Percentiles rank a stretch among this genome's conserved stretches.
These are phyloP conservation scores for Drosophila borborema DNA, from an alignment of 2,888 invertebrate species.

Conservation along the genomic window DNA sequence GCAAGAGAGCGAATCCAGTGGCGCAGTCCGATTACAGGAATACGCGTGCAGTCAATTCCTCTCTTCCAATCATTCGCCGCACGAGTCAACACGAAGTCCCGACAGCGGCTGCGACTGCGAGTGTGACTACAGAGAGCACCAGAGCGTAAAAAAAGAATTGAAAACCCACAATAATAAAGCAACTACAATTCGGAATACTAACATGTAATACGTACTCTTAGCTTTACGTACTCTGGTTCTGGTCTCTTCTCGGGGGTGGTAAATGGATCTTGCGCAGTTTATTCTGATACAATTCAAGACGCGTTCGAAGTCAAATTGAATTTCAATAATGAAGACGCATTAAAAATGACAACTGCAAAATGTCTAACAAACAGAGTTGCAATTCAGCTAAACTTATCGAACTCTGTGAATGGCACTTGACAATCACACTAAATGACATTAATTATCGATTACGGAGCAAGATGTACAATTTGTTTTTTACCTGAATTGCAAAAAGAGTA, in stretches of 20 bases:
- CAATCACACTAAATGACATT: neutral
- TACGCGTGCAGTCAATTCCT: slow-evolving; percentile 3
- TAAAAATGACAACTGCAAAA: neutral
- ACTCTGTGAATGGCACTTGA: neutral
- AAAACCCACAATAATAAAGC: neutral
- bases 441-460: neutral
- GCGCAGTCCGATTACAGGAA: slow-evolving; percentile 25
- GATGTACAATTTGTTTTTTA: neutral
- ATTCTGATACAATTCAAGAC: neutral
- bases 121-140: neutral
- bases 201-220: slow-evolving; percentile 4
- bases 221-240: neutral
- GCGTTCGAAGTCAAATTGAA: neutral
- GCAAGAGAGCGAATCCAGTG: slow-evolving; percentile 25
- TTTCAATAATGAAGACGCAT: slow-evolving; percentile 8
- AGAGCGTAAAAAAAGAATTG: slow-evolving; percentile 1
- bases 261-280: slow-evolving; percentile 26
- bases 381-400: slow-evolving; percentile 4
- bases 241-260: slow-evolving; percentile 7
- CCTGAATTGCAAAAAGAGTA: neutral
- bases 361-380: neutral
- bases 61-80: slow-evolving; percentile 8
- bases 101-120: neutral
- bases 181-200: neutral
- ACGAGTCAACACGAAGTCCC: slow-evolving; percentile 1